These are phyloP conservation scores for Harpagoxenus sublaevis DNA, from an alignment of 2,888 invertebrate genomes.

Conservation along the genomic window DNA sequence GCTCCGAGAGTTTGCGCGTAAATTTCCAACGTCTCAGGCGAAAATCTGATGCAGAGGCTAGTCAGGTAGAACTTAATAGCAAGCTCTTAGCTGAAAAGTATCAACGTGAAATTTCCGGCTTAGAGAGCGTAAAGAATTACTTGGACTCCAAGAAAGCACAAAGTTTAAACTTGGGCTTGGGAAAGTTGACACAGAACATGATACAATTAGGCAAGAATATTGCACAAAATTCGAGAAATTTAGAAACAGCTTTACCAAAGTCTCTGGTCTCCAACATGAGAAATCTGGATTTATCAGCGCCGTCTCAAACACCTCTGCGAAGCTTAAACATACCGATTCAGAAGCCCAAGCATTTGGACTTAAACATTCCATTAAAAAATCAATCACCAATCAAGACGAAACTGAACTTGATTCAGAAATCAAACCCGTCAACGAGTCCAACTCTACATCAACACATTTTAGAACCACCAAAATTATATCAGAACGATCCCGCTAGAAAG, in stretches of 20 bases:
- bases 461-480: conserved; percentile 83
- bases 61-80: conserved; percentile 79
- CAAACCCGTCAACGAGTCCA: conserved; percentile 70
- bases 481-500: conserved; percentile 78
- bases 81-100: conserved; percentile 83
- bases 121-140: conserved; percentile 84
- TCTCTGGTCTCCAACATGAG: conserved; percentile 71
- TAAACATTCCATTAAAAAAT: conserved; percentile 77
- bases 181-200: conserved; percentile 84
- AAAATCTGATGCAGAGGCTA: conserved; percentile 82
- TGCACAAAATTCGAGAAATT: conserved; percentile 80
- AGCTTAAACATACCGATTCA: conserved; percentile 76
- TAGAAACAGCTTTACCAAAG: conserved; percentile 69
- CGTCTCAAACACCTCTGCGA: conserved; percentile 60
- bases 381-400: conserved; percentile 68
- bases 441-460: conserved; percentile 81
- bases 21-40: conserved; percentile 81
- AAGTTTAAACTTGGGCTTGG: conserved; percentile 81
- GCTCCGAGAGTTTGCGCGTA: conserved; percentile 81
- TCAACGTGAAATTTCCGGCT: conserved; percentile 82
- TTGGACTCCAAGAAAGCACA: conserved; percentile 83
- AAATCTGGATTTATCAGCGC: conserved; percentile 71
- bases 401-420: conserved; percentile 70
- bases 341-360: conserved; percentile 80
- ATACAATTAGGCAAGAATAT: conserved; percentile 83